phyloP scores from a whole-genome alignment of 2,888 invertebrate genomes.

The Dynastes maya region DNA sequence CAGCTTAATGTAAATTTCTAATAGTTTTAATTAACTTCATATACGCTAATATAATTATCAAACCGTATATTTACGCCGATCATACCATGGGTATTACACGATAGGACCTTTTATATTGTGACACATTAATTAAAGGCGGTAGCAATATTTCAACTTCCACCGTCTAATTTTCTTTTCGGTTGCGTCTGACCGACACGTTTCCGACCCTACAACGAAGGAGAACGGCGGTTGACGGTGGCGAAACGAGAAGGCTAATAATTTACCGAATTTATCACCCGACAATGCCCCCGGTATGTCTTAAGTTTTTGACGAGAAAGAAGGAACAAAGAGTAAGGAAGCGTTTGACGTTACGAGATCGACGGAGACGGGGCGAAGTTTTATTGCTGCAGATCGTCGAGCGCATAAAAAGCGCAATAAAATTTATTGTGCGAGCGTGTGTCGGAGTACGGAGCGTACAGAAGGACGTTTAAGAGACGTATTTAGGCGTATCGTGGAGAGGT shows the following conservation, averaged over 20 bases:
- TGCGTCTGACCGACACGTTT: conserved; percentile 24
- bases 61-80: too few relatives aligned
- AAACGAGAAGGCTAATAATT: conserved; percentile 28
- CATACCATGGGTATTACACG: not conserved
- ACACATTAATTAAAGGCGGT: conserved; percentile 23
- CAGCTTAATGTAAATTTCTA: too few relatives aligned
- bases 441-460: not conserved
- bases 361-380: conserved; percentile 21
- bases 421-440: conserved; percentile 37
- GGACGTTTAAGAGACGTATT: not conserved
- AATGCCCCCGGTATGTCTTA: conserved; percentile 40
- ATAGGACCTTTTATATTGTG: not conserved
- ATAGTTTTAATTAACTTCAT: too few relatives aligned
- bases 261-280: conserved; percentile 46
- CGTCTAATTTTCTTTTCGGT: conserved; percentile 41
- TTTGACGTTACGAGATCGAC: not conserved
- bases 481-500: too few relatives aligned
- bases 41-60: too few relatives aligned
- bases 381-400: conserved; percentile 39
- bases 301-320: conserved; percentile 40
- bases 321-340: not conserved
- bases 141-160: conserved; percentile 28
- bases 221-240: not conserved
- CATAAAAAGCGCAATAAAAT: conserved; percentile 43
- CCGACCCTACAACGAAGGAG: conserved; percentile 1